Evolutionary conservation across 2,113 vertebrate genomes (phyloP), one percentile per base, ranked within the genome.

Genomic region (Stictonetta naevosa): DNA sequence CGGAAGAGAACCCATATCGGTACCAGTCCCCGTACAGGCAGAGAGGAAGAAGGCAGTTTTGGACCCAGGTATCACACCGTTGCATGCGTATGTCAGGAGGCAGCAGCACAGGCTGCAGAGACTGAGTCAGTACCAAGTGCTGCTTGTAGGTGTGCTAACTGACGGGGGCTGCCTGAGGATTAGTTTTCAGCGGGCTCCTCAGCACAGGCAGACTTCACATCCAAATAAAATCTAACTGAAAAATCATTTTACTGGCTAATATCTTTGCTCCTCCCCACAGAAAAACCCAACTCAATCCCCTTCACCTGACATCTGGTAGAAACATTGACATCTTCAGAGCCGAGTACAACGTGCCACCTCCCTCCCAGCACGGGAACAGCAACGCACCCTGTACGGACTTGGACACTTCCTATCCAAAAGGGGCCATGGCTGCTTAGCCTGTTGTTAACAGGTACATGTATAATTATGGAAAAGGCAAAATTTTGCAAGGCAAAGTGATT

Each of bases 11-110:
- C 2, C 19, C 0, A 0, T 53, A 83, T 66, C 42, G 40, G 36
- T 20, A 31, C 6, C 1, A 62, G 31, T 9, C 31, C 28, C 42
- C 1, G 0, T 50, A 33, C 5, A 3, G 36, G n/a, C n/a, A 33
- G 31, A 11, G 31, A 69, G 20, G 10, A 19, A 53, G 76, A 69
- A 18, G 1, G 58, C 33, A 11, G 8, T 53, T 75, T 68, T 23
- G 48, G 17, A 34, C 20, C 17, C 23, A 11, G 71, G 31, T 62
- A 18, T 18, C 2, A 1, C 12, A n/a, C 18, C 44, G 29, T 38
- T 38, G 52, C 29, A 8, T 69, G 71, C 19, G 62, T 6, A 3
- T 16, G 59, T 72, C 40, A 12, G 53, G 74, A 1, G 1, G 55
- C 8, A 15, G 77, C 1, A 0, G 31, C 9, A 55, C 76, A 9